Evolutionary conservation across 2,797 vertebrate genomes (phyloP), one percentile per base, ranked within the genome.

Genomic region (Danio tinwini): DNA sequence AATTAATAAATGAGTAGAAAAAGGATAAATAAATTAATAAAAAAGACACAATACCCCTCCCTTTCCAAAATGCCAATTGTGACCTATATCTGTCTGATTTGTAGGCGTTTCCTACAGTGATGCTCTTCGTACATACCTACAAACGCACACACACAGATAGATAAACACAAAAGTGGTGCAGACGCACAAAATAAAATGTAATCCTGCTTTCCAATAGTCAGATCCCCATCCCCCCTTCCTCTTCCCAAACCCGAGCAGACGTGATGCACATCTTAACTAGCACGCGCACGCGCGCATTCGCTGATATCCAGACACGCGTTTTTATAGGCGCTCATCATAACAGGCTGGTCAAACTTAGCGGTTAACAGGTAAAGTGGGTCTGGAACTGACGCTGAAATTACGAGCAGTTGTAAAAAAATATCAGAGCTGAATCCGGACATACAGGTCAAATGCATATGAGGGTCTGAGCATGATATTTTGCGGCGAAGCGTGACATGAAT

Each of bases 401-500:
- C 9, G 42, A 74, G 47, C 17, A 7, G 52, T 44, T 16, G 10
- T 55, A 29, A 29, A 29, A 49, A 61, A 65, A 72, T 52, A 17
- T 42, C 13, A 52, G 3, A 62, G 59, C 7, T 68, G 59, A 69
- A 76, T 78, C 42, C 76, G 69, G 62, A 56, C 55, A 68, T 47
- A 45, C 49, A 68, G 7, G 9, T 40, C 52, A 72, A 61, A 65
- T 40, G 58, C 8, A 45, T 67, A 69, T 10, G 21, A 75, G 40
- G 50, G 70, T 69, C 13, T 69, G 59, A 53, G 81, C 42, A 63
- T 75, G 65, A 82, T 80, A 76, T 83, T 81, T 83, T 63, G 72
- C 53, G 67, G 75, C 50, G 73, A 67, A 53, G 82, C 84, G 86
- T 85, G 85, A 85, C 83, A 80, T 58, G 81, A 83, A 85, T 87